Evolutionary conservation across 2,797 vertebrate species (phyloP), one percentile per base, ranked within the genome.

Genomic region (Acipenser ruthenus): DNA sequence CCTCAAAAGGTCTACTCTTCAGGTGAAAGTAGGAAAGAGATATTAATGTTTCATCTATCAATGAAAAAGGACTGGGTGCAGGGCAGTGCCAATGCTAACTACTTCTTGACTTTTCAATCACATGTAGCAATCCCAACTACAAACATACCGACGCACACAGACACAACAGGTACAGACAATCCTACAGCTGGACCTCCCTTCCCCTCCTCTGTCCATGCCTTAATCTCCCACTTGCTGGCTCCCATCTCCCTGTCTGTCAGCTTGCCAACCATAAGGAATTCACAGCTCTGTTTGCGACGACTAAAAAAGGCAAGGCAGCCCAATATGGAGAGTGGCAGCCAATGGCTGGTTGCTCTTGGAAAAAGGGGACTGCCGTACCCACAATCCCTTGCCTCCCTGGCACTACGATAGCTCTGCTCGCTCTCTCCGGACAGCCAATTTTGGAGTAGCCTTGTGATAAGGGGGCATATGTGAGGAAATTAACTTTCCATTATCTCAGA

Each of bases 291-390:
- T 91, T 78, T 92, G 92, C 88, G 87, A 90, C 84, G 82, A 85
- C 91, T 94, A 95, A 93, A 93, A 93, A 94, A 93, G 93, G 93
- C 90, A 94, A 95, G 89, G 91, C 90, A 93, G 90, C 89, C 92
- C 91, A 92, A 93, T 91, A 90, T 86, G 87, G 89, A 88, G 84
- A 89, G 86, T 79, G 81, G 80, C 84, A 93, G 88, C 91, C 91
- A 94, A 93, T 94, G 81, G 77, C 6, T 65, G 79, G 82, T 86
- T 84, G 84, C 84, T 88, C 71, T 71, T 78, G 79, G 86, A 75
- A 75, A 88, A 15, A 58, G 59, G 60, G 47, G 56, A 56, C 11
- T 72, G 77, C 78, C 78, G 73, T 77, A 77, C 76, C 52, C 49
- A 68, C 73, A 76, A 78, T 72, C 73, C 78, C 72, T 68, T 55